Percentiles rank a stretch among this genome's conserved stretches.
Conservation (phyloP, 2,113 vertebrate genomes). For the Pedionomus torquatus region DNA sequence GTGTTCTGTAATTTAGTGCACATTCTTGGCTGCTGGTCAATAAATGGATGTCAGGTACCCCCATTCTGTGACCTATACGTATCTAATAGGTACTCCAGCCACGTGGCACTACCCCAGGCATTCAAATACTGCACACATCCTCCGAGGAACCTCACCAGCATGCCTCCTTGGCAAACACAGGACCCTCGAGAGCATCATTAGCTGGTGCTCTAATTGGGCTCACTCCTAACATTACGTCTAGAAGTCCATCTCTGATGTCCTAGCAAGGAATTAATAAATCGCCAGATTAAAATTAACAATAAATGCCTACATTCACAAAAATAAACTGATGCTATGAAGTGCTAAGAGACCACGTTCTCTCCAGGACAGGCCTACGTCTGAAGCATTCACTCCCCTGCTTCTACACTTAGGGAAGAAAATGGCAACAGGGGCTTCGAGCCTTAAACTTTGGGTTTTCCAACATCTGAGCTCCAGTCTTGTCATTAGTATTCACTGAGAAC, state of each 20-base stretch:
- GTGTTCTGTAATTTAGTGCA: not conserved
- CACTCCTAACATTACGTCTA: not conserved
- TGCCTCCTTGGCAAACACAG: not conserved
- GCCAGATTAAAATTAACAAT: not conserved
- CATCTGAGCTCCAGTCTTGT: not conserved
- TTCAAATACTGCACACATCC: not conserved
- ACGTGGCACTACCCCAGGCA: accelerated
- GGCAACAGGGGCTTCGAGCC: not conserved
- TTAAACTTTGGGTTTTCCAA: not conserved
- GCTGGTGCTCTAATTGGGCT: not conserved
- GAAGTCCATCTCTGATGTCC: not conserved
- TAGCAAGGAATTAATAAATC: not conserved
- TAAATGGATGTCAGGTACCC: not conserved
- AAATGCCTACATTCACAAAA: not conserved
- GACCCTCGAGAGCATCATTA: not conserved
- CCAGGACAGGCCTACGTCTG: not conserved
- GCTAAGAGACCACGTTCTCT: not conserved
- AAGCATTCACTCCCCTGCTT: not conserved
- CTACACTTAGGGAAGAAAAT: not conserved
- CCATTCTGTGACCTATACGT: not conserved
- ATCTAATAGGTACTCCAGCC: not conserved
- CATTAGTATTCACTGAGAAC: not conserved
- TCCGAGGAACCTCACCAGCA: not conserved
- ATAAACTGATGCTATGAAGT: not conserved
- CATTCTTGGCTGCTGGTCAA: not conserved